Percentiles rank a stretch among this genome's conserved stretches.
Conservation (phyloP, 2,888 invertebrate species). For the Pseudococcus longispinus region DNA sequence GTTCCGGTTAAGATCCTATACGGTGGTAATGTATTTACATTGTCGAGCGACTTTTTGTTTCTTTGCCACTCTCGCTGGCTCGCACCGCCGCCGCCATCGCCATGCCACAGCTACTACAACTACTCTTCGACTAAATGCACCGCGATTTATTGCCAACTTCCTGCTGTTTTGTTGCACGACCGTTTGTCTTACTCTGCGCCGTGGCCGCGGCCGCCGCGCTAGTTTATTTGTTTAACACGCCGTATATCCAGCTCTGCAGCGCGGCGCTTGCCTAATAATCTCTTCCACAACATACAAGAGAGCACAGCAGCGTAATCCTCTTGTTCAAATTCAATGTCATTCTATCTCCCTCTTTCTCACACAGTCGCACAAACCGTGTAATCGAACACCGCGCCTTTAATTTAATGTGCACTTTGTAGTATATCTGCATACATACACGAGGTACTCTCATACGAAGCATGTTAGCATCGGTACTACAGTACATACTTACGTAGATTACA, state of each 20-base stretch:
- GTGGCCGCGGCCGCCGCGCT: background rate
- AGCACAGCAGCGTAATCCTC: background rate
- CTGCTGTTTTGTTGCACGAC: slow-evolving; percentile 46
- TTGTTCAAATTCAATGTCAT: background rate
- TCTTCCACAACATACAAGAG: background rate
- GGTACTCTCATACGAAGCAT: background rate
- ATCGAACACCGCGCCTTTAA: background rate
- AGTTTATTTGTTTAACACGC: slow-evolving; percentile 45
- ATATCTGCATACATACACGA: background rate
- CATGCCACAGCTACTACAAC: background rate
- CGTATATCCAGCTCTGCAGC: slow-evolving; percentile 22
- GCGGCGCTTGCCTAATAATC: slow-evolving; percentile 24
- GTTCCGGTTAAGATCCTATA: slow-evolving; percentile 51
- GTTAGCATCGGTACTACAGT: background rate
- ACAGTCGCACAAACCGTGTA: background rate
- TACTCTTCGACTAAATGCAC: slow-evolving; percentile 17
- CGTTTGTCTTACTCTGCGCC: slow-evolving; percentile 9
- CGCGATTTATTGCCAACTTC: slow-evolving; percentile 52
- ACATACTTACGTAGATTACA: no score
- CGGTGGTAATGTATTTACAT: slow-evolving; percentile 47
- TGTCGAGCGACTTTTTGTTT: slow-evolving; percentile 51
- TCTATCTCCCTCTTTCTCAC: background rate
- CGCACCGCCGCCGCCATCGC: background rate
- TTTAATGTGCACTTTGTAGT: background rate
- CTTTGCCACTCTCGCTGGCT: background rate